Evolutionary conservation across 2,113 vertebrate species (phyloP).

Genomic region (Propithecus coquereli): DNA sequence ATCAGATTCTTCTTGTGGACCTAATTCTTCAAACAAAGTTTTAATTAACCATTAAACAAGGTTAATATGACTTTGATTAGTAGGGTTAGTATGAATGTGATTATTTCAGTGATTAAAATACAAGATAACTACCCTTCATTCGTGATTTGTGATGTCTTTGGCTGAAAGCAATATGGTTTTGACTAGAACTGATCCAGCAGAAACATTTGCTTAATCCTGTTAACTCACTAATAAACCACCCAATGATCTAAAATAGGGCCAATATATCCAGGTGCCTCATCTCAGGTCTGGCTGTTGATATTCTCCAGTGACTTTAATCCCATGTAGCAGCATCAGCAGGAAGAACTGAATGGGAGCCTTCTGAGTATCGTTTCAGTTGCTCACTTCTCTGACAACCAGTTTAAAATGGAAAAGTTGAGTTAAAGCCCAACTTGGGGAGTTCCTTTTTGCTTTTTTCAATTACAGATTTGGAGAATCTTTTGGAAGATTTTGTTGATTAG

Average conservation of each 20-base stretch:
- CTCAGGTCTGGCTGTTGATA: not conserved
- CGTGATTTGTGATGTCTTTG: not conserved
- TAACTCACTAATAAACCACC: conserved; percentile 16
- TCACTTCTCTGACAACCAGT: not conserved
- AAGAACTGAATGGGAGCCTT: not conserved
- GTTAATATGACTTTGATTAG: not conserved
- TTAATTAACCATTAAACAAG: too few relatives aligned
- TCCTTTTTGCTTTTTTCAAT: not conserved
- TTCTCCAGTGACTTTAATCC: not conserved
- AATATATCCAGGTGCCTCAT: conserved; percentile 39
- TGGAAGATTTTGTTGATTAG: not conserved
- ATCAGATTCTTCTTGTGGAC: not conserved
- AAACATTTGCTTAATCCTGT: conserved; percentile 50
- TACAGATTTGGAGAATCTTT: not conserved
- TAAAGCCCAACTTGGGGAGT: not conserved
- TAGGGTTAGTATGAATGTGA: not conserved
- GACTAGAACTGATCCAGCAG: conserved; percentile 25
- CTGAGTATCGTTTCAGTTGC: not conserved
- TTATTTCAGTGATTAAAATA: conserved; percentile 5
- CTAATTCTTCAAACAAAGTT: conserved; percentile 13
- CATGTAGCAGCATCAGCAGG: not conserved
- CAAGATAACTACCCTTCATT: not conserved
- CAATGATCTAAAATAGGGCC: not conserved
- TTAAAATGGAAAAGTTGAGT: not conserved
- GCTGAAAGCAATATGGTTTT: conserved; percentile 28